These are phyloP conservation scores for Cheilosia vulpina DNA, from an alignment of 2,888 invertebrate genomes.

Conservation along the genomic window DNA sequence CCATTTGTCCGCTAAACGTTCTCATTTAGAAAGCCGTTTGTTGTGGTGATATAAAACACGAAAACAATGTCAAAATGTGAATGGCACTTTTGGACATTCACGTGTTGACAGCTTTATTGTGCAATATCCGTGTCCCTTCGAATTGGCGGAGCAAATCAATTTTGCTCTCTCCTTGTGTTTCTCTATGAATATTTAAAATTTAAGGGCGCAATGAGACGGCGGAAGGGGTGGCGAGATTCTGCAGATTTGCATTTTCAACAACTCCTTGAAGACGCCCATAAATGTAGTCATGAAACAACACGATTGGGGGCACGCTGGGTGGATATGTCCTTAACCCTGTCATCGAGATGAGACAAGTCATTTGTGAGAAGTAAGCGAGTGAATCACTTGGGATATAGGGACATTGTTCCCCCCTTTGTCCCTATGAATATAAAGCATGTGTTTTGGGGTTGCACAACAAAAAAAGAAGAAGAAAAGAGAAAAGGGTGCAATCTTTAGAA, in stretches of 20 bases:
- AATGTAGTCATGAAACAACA: constrained; percentile 65
- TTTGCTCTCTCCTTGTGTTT: neutral
- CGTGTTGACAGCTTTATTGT: constrained; percentile 66
- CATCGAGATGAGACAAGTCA: constrained; percentile 64
- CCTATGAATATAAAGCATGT: constrained; percentile 68
- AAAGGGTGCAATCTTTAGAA: constrained; percentile 39
- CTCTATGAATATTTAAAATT: constrained; percentile 53
- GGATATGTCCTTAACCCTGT: constrained; percentile 71
- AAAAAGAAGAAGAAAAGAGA: neutral
- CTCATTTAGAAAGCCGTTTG: constrained; percentile 61
- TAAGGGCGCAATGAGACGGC: neutral
- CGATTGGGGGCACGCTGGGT: constrained; percentile 37
- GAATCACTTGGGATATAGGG: constrained; percentile 16
- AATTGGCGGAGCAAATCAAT: constrained; percentile 1
- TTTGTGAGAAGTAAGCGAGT: constrained; percentile 42
- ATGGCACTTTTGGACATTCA: constrained; percentile 64
- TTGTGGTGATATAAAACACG: constrained; percentile 37
- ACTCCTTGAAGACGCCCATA: constrained; percentile 72
- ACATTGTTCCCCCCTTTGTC: constrained; percentile 37
- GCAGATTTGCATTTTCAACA: constrained; percentile 74
- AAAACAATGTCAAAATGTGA: constrained; percentile 18
- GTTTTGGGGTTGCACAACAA: constrained; percentile 34
- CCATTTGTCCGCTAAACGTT: constrained; percentile 42
- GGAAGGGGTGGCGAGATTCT: constrained; percentile 42
- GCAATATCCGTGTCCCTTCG: neutral